phyloP scores from a whole-genome alignment of 1,140 invertebrate genomes.

The Protaetia brevitarsis region DNA sequence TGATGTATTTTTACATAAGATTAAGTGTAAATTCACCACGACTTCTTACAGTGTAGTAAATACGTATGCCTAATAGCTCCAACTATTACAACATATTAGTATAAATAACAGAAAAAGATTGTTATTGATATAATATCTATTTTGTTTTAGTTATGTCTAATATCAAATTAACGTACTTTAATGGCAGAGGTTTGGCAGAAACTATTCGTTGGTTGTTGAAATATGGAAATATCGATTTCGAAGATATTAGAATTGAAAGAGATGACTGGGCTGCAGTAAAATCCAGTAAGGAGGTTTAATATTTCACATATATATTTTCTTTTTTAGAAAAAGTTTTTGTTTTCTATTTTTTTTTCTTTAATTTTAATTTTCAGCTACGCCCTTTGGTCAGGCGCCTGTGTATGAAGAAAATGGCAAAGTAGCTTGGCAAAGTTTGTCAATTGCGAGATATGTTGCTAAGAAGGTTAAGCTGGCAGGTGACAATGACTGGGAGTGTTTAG shows the following conservation, averaged over 20 bases:
- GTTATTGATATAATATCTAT: background rate
- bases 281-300: conserved; percentile 38
- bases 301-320: background rate
- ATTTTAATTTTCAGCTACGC: conserved; percentile 50
- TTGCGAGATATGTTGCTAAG: conserved; percentile 67
- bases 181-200: conserved; percentile 66
- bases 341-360: no score
- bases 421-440: conserved; percentile 65
- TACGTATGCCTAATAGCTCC: no score
- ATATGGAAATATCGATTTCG: conserved; percentile 66
- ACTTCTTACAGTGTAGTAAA: no score
- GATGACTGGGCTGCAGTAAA: conserved; percentile 61
- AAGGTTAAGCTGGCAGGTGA: conserved; percentile 61
- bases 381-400: conserved; percentile 71
- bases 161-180: conserved; percentile 65
- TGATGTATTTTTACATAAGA: no score
- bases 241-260: conserved; percentile 61
- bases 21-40: no score
- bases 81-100: no score
- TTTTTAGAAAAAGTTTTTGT: background rate
- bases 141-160: background rate
- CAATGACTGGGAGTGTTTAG: conserved; percentile 60
- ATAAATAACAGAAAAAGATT: background rate
- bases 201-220: conserved; percentile 68
- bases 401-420: conserved; percentile 68